Evolutionary conservation across 2,888 invertebrate species (phyloP).

Genomic region (Rhodophaea formosa): DNA sequence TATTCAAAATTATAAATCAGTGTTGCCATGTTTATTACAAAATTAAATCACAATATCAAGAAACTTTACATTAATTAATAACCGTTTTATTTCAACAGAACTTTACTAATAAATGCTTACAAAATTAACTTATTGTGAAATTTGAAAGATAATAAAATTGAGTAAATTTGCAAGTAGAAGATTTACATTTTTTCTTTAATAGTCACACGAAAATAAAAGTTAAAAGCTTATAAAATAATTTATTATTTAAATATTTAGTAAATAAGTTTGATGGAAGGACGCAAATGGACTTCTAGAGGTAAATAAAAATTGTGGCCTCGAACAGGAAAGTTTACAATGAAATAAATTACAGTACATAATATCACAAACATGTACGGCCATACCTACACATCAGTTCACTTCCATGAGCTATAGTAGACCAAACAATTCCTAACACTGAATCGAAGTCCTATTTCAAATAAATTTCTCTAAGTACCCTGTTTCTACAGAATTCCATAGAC

Average conservation of each 20-base stretch:
- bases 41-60: constrained; percentile 19
- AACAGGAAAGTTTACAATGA: constrained; percentile 25
- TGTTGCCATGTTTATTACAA: constrained; percentile 20
- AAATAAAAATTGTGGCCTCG: constrained; percentile 37
- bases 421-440: constrained; percentile 18
- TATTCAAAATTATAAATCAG: constrained; percentile 20
- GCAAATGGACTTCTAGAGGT: constrained; percentile 47
- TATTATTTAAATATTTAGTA: constrained; percentile 4
- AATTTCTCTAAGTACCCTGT: constrained; percentile 60
- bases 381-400: constrained; percentile 8
- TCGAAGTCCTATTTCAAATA: constrained; percentile 28
- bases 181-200: not conserved
- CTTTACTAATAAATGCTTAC: constrained; percentile 7
- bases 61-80: constrained; percentile 25
- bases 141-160: not conserved
- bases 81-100: constrained; percentile 18
- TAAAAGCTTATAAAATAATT: constrained; percentile 39
- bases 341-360: constrained; percentile 21
- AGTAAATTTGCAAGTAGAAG: not conserved
- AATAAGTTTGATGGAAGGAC: constrained; percentile 44
- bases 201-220: constrained; percentile 22
- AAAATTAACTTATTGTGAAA: not conserved
- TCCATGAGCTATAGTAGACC: constrained; percentile 17
- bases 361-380: constrained; percentile 18
- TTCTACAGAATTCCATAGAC: constrained; percentile 52